phyloP scores from a whole-genome alignment of 2,888 invertebrate genomes.

The Cheilosia grossa region DNA sequence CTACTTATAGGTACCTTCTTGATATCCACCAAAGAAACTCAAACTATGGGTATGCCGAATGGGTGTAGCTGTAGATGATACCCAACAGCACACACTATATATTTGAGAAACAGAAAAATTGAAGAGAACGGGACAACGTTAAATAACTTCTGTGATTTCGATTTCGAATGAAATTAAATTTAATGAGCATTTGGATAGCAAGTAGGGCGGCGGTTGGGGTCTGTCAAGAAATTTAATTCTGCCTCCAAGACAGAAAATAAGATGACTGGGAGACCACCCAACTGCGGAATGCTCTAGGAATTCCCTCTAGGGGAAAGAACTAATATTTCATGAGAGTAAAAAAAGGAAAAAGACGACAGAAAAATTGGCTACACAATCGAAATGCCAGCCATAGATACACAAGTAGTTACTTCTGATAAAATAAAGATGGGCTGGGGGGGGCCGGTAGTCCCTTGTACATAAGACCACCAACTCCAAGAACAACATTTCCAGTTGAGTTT shows the following conservation, averaged over 20 bases:
- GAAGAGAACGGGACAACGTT: slow-evolving; percentile 52
- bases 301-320: slow-evolving; percentile 60
- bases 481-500: slow-evolving; percentile 63
- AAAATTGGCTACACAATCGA: slow-evolving; percentile 73
- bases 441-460: slow-evolving; percentile 32
- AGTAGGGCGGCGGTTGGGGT: neutral
- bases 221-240: slow-evolving; percentile 74
- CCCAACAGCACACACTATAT: slow-evolving; percentile 25
- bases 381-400: slow-evolving; percentile 72
- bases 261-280: slow-evolving; percentile 62
- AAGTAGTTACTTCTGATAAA: slow-evolving; percentile 72
- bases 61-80: neutral
- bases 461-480: slow-evolving; percentile 46
- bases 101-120: neutral
- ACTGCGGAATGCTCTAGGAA: slow-evolving; percentile 63
- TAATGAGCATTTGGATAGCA: slow-evolving; percentile 58
- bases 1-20: slow-evolving; percentile 23
- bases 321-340: slow-evolving; percentile 71
- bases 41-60: slow-evolving; percentile 3
- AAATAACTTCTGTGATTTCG: slow-evolving; percentile 73
- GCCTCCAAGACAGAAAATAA: slow-evolving; percentile 70
- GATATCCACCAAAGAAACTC: slow-evolving; percentile 46
- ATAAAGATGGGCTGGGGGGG: slow-evolving; percentile 36
- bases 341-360: slow-evolving; percentile 40
- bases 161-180: slow-evolving; percentile 74